phyloP scores from a whole-genome alignment of 2,888 invertebrate genomes.

The Cremastinae sp. region DNA sequence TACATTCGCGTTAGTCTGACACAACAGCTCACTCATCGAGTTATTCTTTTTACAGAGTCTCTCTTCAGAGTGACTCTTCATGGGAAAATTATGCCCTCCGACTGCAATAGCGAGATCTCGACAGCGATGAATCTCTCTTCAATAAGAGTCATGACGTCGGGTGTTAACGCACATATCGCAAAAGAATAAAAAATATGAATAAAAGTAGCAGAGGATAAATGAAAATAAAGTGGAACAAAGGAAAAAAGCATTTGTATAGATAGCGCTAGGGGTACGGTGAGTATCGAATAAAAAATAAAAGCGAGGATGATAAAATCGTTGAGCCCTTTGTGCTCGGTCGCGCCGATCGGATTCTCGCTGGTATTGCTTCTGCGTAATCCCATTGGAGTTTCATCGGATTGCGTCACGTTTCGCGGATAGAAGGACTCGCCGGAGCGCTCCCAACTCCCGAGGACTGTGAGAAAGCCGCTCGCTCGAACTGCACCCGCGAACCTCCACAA shows the following conservation, averaged over 20 bases:
- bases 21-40: too few species aligned
- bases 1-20: too few species aligned
- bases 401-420: conserved; percentile 24
- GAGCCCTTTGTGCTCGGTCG: conserved; percentile 43
- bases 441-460: conserved; percentile 56
- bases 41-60: conserved; percentile 12
- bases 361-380: conserved; percentile 39
- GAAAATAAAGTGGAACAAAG: background rate
- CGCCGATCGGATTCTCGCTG: background rate
- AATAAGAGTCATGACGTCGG: conserved; percentile 60
- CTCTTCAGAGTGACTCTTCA: conserved; percentile 52
- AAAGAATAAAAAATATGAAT: conserved; percentile 52
- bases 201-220: conserved; percentile 54
- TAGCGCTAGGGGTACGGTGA: too few species aligned
- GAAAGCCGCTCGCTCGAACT: conserved; percentile 64
- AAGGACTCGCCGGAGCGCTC: conserved; percentile 31
- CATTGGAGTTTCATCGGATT: conserved; percentile 45
- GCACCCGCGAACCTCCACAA: conserved; percentile 69
- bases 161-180: conserved; percentile 59
- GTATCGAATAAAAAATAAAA: background rate
- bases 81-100: conserved; percentile 70
- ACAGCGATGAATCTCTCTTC: conserved; percentile 54
- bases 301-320: conserved; percentile 54
- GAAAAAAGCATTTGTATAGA: too few species aligned
- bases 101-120: conserved; percentile 49